phyloP scores from a whole-genome alignment of 2,113 vertebrate species.

The Mastomys natalensis region DNA sequence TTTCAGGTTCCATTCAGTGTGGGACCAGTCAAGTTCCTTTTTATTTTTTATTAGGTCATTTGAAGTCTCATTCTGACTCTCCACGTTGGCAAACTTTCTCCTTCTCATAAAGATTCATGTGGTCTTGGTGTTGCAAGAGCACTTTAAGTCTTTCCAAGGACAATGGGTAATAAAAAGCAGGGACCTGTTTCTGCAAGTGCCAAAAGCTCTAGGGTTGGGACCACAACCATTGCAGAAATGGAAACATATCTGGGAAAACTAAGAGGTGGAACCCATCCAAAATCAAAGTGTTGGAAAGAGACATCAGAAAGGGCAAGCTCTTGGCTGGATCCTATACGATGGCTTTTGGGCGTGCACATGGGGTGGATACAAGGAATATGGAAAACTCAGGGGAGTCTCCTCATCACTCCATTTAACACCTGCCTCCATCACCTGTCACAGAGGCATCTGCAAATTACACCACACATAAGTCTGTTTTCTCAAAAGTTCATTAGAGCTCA shows the following conservation, averaged over 20 bases:
- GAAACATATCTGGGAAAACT: slow-evolving; percentile 52
- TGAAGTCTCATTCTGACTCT: slow-evolving; percentile 64
- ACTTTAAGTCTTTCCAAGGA: slow-evolving; percentile 73
- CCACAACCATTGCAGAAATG: slow-evolving; percentile 48
- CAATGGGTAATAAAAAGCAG: slow-evolving; percentile 73
- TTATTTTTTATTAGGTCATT: slow-evolving; percentile 69
- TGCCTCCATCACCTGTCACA: background rate
- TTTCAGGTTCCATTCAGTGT: slow-evolving; percentile 38
- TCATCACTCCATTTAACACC: background rate
- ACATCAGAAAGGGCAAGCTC: slow-evolving; percentile 35
- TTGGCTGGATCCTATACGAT: background rate
- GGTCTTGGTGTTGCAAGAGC: slow-evolving; percentile 64
- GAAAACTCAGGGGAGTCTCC: background rate
- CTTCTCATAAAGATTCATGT: slow-evolving; percentile 74
- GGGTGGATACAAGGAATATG: background rate
- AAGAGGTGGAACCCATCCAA: slow-evolving; percentile 47
- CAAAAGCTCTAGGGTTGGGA: slow-evolving; percentile 47
- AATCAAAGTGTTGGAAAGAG: slow-evolving; percentile 43
- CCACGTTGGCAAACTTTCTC: slow-evolving; percentile 68
- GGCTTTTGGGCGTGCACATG: background rate
- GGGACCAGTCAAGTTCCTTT: slow-evolving; percentile 46
- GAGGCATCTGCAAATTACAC: background rate
- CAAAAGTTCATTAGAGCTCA: background rate
- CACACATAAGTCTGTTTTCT: background rate
- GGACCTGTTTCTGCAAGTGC: slow-evolving; percentile 63